phyloP scores from a whole-genome alignment of 2,797 vertebrate genomes.

The Pseudochirops cupreus region DNA sequence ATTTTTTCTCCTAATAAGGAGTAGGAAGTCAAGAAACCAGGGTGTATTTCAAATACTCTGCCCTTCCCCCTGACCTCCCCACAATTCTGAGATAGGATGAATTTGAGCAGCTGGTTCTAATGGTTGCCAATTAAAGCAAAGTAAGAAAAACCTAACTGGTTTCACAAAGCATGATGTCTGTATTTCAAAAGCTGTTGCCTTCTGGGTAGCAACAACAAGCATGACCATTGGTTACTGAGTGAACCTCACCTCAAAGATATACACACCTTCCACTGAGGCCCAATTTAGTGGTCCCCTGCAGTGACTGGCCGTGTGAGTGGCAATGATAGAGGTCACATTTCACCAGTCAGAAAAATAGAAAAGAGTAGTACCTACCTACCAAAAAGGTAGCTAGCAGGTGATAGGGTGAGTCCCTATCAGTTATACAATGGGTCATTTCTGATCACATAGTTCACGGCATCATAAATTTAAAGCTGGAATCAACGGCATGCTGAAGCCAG shows the following conservation, averaged over 20 bases:
- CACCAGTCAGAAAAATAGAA: background rate
- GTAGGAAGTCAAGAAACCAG: background rate
- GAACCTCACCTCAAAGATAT: background rate
- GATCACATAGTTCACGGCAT: background rate
- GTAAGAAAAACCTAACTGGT: background rate
- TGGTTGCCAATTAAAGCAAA: background rate
- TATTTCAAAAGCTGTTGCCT: background rate
- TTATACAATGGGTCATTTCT: background rate
- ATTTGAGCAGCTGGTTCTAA: background rate
- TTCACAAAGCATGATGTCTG: background rate
- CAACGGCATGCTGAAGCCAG: background rate
- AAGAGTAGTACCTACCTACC: background rate
- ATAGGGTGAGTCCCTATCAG: background rate
- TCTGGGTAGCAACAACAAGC: background rate
- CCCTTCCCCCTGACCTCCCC: conserved; percentile 13
- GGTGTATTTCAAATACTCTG: background rate
- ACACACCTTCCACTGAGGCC: background rate
- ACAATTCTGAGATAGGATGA: conserved; percentile 18
- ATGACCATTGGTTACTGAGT: background rate
- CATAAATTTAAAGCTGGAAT: background rate
- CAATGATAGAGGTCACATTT: background rate
- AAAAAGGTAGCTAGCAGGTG: background rate
- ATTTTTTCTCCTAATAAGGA: background rate
- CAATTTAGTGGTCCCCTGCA: background rate
- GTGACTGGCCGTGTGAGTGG: background rate